A percentile compares a stretch with the other conserved stretches of the same genome.
These are phyloP conservation scores for Spinibarbus caldwelli DNA, from an alignment of 2,797 vertebrate genomes.

Conservation along the genomic window DNA sequence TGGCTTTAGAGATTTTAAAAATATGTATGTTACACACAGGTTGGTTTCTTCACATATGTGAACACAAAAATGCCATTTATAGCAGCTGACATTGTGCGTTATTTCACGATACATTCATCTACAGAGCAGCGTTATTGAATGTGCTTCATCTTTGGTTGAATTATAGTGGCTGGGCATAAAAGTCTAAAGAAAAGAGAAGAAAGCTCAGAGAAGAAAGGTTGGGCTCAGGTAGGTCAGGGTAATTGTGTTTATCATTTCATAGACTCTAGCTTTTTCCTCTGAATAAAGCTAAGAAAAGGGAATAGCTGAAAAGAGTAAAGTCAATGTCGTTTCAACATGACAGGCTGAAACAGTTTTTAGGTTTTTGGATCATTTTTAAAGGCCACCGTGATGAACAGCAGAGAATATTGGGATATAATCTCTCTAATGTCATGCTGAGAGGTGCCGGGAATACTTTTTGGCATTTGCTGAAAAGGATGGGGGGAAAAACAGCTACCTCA, in stretches of 20 bases:
- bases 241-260: conserved; percentile 25
- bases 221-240: conserved; percentile 22
- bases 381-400: not conserved
- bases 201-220: conserved; percentile 27
- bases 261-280: conserved; percentile 4
- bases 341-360: not conserved
- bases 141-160: conserved; percentile 4
- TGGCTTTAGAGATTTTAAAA: not conserved
- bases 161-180: conserved; percentile 22
- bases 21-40: no score
- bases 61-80: not conserved
- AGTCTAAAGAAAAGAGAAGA: conserved; percentile 18
- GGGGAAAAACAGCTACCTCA: not conserved
- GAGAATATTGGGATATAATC: conserved; percentile 29
- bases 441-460: not conserved
- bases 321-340: conserved; percentile 9
- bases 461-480: conserved; percentile 11
- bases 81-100: not conserved
- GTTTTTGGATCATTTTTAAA: conserved; percentile 7
- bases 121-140: conserved; percentile 5
- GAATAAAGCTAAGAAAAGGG: not conserved
- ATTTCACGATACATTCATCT: conserved; percentile 6
- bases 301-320: conserved; percentile 14
- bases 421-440: conserved; percentile 26
- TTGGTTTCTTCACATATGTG: not conserved